These are phyloP conservation scores for Lepidotrigona ventralis DNA, from an alignment of 1,140 invertebrate genomes.

Conservation along the genomic window DNA sequence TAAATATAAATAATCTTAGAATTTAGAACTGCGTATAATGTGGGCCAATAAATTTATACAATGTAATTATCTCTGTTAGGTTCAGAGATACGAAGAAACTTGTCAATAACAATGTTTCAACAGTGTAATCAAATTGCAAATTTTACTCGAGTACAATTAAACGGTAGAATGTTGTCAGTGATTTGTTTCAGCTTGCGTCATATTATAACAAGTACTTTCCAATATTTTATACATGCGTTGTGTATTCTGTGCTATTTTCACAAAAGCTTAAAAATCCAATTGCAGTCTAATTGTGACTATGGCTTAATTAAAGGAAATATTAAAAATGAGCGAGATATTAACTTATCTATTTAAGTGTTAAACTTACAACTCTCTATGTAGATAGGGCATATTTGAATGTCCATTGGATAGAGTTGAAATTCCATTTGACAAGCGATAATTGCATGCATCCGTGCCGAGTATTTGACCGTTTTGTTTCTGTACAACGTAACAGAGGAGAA, in stretches of 20 bases:
- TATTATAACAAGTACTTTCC: no score
- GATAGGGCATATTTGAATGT: slow-evolving; percentile 90
- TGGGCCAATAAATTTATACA: neutral
- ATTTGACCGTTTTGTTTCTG: slow-evolving; percentile 88
- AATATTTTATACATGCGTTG: no score
- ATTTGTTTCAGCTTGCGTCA: no score
- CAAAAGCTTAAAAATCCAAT: no score
- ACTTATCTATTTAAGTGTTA: neutral
- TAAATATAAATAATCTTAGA: no score
- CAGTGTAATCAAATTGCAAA: neutral
- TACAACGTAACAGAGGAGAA: slow-evolving; percentile 89
- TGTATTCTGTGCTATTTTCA: no score
- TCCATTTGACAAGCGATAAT: slow-evolving; percentile 93
- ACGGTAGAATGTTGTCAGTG: neutral
- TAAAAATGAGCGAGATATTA: neutral
- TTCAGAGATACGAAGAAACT: neutral
- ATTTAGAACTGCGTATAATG: neutral
- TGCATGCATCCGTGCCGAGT: slow-evolving; percentile 89
- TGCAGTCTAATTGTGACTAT: neutral
- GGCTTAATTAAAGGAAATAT: neutral
- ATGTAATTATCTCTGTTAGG: neutral
- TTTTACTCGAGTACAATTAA: neutral
- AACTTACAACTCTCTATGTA: slow-evolving; percentile 91
- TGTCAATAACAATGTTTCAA: neutral
- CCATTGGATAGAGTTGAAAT: slow-evolving; percentile 91